These are phyloP conservation scores for Zaprionus obscuricornis DNA, from an alignment of 2,888 invertebrate species.

Conservation along the genomic window DNA sequence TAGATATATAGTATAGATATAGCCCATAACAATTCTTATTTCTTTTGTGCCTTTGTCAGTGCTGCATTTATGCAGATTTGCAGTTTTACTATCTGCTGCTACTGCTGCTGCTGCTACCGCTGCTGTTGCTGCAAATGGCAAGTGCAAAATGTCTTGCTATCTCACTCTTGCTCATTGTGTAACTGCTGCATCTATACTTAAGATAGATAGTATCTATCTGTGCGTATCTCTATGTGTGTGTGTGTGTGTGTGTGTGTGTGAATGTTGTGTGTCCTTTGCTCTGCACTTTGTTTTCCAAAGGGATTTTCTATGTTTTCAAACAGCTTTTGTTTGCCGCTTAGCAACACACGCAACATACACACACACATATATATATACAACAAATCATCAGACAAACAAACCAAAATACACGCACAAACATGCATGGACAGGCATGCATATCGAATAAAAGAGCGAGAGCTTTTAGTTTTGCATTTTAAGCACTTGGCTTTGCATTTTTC, in stretches of 20 bases:
- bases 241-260: slow-evolving; percentile 16
- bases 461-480: slow-evolving; percentile 74
- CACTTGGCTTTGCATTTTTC: slow-evolving; percentile 61
- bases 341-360: slow-evolving; percentile 25
- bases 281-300: slow-evolving; percentile 71
- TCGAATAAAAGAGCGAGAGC: slow-evolving; percentile 30
- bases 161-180: no score
- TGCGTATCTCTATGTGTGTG: slow-evolving; percentile 1
- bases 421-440: background rate
- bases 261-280: slow-evolving; percentile 35
- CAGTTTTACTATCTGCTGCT: slow-evolving; percentile 34
- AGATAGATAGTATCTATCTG: background rate
- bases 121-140: slow-evolving; percentile 19
- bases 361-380: no score
- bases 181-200: no score
- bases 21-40: background rate
- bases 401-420: slow-evolving; percentile 1
- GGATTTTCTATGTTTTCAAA: slow-evolving; percentile 74
- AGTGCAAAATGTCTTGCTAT: slow-evolving; percentile 13
- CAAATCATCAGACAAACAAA: background rate
- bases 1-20: no score
- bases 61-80: slow-evolving; percentile 27
- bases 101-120: background rate
- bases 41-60: slow-evolving; percentile 43
- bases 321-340: slow-evolving; percentile 71